Percentiles rank a stretch among this genome's conserved stretches.
These are phyloP conservation scores for Priocnemis perturbator DNA, from an alignment of 2,888 invertebrate species.

Conservation along the genomic window DNA sequence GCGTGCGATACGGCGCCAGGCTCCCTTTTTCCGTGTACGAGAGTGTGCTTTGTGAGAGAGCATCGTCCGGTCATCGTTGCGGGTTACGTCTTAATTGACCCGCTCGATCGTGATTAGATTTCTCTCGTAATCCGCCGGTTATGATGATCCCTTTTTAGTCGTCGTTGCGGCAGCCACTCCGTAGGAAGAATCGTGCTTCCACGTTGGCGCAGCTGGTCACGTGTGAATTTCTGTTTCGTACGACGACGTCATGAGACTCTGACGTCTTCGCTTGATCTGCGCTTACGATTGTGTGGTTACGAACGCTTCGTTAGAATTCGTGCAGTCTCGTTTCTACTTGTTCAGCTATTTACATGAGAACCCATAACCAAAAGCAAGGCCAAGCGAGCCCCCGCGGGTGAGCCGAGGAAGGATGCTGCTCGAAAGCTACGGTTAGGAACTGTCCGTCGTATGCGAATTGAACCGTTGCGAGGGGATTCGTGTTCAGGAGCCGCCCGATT, in stretches of 20 bases:
- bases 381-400: conserved; percentile 40
- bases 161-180: too few species aligned
- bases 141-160: too few species aligned
- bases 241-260: too few species aligned
- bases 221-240: too few species aligned
- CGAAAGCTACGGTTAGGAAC: conserved; percentile 18
- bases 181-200: too few species aligned
- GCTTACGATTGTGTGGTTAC: conserved; percentile 19
- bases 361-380: conserved; percentile 51
- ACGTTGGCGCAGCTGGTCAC: too few species aligned
- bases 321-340: not conserved
- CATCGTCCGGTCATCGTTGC: too few species aligned
- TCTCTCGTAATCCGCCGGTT: conserved; percentile 2
- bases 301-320: conserved; percentile 12
- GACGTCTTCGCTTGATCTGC: too few species aligned
- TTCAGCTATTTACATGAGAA: conserved; percentile 3
- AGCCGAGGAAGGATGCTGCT: conserved; percentile 11
- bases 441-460: not conserved
- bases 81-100: not conserved
- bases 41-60: too few species aligned
- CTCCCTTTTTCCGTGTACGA: too few species aligned
- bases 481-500: too few species aligned
- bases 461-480: not conserved
- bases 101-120: conserved; percentile 11
- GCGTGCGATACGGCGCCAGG: too few species aligned